These are phyloP conservation scores for Clamator glandarius DNA, from an alignment of 2,797 vertebrate genomes.

Conservation along the genomic window DNA sequence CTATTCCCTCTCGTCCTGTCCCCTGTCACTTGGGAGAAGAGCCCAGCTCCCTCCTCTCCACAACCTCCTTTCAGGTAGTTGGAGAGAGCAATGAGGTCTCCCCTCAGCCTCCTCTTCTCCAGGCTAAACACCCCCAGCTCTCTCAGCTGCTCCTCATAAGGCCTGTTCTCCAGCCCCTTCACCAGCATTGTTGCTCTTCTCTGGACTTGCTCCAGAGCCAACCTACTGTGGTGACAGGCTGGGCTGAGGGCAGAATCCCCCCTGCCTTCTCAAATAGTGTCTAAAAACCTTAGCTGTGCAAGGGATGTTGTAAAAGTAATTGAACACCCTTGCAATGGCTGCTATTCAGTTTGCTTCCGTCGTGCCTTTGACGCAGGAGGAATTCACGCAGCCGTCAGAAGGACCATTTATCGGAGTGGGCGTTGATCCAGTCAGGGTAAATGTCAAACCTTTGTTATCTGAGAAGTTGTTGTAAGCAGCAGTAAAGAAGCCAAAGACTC, in stretches of 20 bases:
- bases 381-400: fast-evolving
- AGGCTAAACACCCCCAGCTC: no score
- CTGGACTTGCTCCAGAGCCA: no score
- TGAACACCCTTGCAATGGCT: not conserved
- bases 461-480: not conserved
- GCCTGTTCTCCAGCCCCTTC: no score
- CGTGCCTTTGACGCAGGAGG: not conserved
- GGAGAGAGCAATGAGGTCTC: no score
- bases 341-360: not conserved
- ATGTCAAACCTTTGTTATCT: not conserved
- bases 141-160: no score
- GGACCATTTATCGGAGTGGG: not conserved
- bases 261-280: no score
- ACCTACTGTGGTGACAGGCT: not conserved
- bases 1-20: no score
- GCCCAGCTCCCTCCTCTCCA: no score
- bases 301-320: not conserved
- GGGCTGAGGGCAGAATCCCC: not conserved
- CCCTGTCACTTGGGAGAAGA: no score
- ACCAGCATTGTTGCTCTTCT: no score
- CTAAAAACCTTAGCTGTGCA: not conserved
- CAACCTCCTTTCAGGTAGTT: no score
- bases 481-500: not conserved
- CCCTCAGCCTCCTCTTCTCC: no score
- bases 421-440: not conserved